Base-by-base conservation (phyloP, 2,888 invertebrate genomes). In the Coenonympha glycerion region DNA sequence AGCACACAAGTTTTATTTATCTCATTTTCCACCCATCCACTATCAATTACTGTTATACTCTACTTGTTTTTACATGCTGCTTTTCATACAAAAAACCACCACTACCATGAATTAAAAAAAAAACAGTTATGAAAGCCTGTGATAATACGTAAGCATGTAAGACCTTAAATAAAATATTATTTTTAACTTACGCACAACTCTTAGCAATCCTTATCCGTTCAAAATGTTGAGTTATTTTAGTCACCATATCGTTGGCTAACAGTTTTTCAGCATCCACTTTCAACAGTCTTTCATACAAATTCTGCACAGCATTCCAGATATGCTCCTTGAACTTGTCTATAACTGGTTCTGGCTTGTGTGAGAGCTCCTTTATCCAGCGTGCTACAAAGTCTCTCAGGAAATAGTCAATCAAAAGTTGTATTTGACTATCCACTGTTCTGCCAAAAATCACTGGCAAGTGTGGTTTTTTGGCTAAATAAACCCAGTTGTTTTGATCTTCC, bases 321-420 rank as follows among this genome's bases (percentile, higher is more conserved):
- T 96, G 95, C 66, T 93, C 93, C 59, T 93, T 93, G 63, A 91
- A 90, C 60, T 89, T 90, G 62, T 89, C 90, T 55, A 89, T 88
- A 45, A 91, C 87, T 40, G 90, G 84, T 56, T 91, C 91, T 0
- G 92, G 90, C 65, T 90, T 90, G 52, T 91, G 90, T 4, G 91
- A 89, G n/a, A 93, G 79, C 56, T 92, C 90, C 33, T 89, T 90
- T 37, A 96, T 82, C 93, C 95, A 96, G 46, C 89, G 88, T 19
- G 91, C 84, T 53, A 96, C 89, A 81, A 93, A 95, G 75, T 96
- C 96, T 64, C 93, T 87, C 33, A 95, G 86, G 28, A 92, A 84
- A 72, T 93, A 90, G 73, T 96, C 95, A 60, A 96, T 88, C 31
- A 96, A 87, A 71, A 95, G 93, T 66, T 95, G 94, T 19, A 96